Evolutionary conservation across 2,113 vertebrate species (phyloP), one percentile per base, ranked within the genome.

Genomic region (Gasterosteus aculeatus): DNA sequence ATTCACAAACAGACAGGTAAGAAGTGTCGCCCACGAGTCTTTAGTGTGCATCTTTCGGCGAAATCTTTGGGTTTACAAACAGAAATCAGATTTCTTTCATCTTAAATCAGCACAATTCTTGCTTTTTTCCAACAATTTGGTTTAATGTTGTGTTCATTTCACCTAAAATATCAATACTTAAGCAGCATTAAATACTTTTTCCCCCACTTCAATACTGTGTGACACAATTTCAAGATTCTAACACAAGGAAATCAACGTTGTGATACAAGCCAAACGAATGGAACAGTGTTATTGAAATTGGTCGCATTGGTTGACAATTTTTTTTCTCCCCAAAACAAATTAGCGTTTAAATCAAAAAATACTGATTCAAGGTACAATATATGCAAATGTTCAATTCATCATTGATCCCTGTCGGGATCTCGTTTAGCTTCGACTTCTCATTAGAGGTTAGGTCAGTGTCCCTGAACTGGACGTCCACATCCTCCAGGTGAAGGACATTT

Each of bases 1-100:
- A 93, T 94, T 90, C 90, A 94, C 92, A 94, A 76, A 84, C 83
- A 81, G 76, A 88, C 82, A 59, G 76, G 71, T 69, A 72, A 71
- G 63, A 63, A 41, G 31, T 80, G 64, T 83, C 19, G 62, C 80
- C 83, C 79, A 75, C 69, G 65, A 85, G 78, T 75, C 68, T 73
- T 75, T 87, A 76, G 76, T 85, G 91, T 90, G 84, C 82, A 84
- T 86, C 81, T 58, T 65, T 75, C 56, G 77, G 82, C 71, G 42
- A 88, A 72, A 74, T 93, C 85, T 92, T 92, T 92, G 89, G 87
- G 86, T 72, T 89, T 80, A 76, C 79, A 76, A 88, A 83, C 71
- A 82, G 60, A 83, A 81, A 74, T 49, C 65, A 80, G 59, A 22
- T 51, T 64, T 51, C 72, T 60, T 29, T 47, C 9, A 69, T 35